Base-by-base conservation (phyloP, 1,140 invertebrate genomes). In the Lysiphlebus fabarum region DNA sequence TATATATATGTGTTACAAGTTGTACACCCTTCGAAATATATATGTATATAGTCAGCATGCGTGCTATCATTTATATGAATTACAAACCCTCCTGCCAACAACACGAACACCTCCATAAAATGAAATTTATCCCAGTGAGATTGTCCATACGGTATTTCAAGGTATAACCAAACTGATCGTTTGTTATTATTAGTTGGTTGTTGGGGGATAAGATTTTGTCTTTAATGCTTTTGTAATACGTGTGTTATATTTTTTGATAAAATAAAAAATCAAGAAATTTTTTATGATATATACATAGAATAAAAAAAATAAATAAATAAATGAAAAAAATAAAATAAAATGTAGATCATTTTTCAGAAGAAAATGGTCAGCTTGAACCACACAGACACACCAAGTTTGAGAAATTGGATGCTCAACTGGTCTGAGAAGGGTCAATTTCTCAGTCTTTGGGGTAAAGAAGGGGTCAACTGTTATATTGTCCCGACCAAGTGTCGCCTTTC, bases 51-150 rank as follows among this genome's bases (percentile, higher is more conserved):
- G 43, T 56, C 61, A 61, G 62, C 62, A 48, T 55, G 59, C 57
- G 56, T 48, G 58, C 61, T 55, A 65, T 65, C 64, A 65, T 65
- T 65, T 65, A 65, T 65, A 65, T 61, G 64, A 65, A 65, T 65
- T 65, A 65, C 64, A 51, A 56, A 38, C 53, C 49, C 56, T 55
- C 50, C 17, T 26, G 17, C 17, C 17, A 26, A 26, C 17, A 26
- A 26, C 17, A 26, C 17, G 17, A 26, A 26, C 53, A 48, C 53
- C 49, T 48, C 44, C 58, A 42, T 61, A 11, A 17, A 53, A 50
- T 53, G 36, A 11, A 40, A 40, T 40, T 40, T 36, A 42, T n/a
- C 45, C 11, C 45, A 26, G 34, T 5, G 36, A 7, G 34, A 49
- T 14, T 6, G 4, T 12, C 47, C 40, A 7, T 40, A 17, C 26